Conservation (phyloP, 2,113 vertebrate genomes). For the Tragelaphus imberbis region DNA sequence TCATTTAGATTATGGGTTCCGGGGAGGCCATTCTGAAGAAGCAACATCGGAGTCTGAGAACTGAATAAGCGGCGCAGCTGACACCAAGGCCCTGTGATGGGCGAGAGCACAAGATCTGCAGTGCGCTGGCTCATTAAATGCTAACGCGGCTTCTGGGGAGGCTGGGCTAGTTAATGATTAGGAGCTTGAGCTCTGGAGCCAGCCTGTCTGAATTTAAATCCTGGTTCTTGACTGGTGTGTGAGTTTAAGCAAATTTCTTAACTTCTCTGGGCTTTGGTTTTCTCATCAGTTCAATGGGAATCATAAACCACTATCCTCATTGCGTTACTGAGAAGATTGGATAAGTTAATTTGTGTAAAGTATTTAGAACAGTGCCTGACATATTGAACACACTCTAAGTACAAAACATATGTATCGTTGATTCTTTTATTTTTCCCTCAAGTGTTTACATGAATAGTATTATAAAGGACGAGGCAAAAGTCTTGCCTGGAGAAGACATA, state of each 20-base stretch:
- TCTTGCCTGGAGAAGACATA: neutral
- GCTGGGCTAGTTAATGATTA: neutral
- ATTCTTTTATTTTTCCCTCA: neutral
- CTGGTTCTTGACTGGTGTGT: neutral
- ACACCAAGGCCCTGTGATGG: neutral
- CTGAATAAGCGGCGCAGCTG: rapidly evolving
- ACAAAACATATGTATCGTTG: neutral
- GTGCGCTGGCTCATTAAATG: neutral
- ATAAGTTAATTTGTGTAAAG: neutral
- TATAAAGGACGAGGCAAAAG: neutral
- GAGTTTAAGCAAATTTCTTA: neutral
- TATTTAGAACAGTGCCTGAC: neutral
- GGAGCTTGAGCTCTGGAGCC: neutral
- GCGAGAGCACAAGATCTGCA: neutral
- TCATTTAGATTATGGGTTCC: neutral
- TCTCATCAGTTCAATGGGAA: neutral
- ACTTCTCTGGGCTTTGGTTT: neutral
- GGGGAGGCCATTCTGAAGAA: neutral
- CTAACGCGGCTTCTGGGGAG: neutral
- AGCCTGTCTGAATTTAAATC: neutral
- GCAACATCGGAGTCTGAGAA: neutral
- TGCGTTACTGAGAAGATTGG: neutral
- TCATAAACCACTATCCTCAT: neutral
- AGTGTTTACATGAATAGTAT: neutral
- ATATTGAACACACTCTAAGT: neutral